These are phyloP conservation scores for Colossoma macropomum DNA, from an alignment of 2,113 vertebrate genomes.

Conservation along the genomic window DNA sequence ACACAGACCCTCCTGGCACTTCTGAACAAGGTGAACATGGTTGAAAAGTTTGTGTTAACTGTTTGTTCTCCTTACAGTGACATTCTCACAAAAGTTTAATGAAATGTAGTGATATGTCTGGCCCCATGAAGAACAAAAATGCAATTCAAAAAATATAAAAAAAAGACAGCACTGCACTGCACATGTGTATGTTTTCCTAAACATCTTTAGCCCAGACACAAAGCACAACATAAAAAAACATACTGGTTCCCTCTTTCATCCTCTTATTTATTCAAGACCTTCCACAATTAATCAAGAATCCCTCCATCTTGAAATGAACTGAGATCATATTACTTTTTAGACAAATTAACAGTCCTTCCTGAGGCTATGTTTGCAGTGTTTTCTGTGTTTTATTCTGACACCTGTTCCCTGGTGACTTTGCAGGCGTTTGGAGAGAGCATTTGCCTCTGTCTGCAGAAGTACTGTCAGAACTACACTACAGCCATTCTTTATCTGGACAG, in stretches of 20 bases:
- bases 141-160: no score
- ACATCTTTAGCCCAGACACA: not conserved
- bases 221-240: not conserved
- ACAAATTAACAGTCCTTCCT: not conserved
- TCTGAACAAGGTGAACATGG: conserved; percentile 79
- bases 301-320: not conserved
- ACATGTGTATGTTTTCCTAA: no score
- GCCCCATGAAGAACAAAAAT: no score
- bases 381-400: conserved; percentile 5
- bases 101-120: no score
- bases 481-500: conserved; percentile 88
- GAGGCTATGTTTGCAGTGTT: not conserved
- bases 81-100: no score
- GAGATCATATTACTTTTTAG: conserved; percentile 8
- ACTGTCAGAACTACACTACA: conserved; percentile 89
- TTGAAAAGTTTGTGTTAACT: no score
- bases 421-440: conserved; percentile 84
- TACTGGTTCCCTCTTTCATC: not conserved
- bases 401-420: conserved; percentile 45
- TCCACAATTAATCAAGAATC: not conserved
- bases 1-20: conserved; percentile 76
- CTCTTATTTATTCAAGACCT: not conserved
- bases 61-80: no score
- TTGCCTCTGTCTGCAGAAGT: conserved; percentile 88
- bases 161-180: no score